Conservation (phyloP, 2,113 vertebrate species). For the Pachycephala philippinensis region DNA sequence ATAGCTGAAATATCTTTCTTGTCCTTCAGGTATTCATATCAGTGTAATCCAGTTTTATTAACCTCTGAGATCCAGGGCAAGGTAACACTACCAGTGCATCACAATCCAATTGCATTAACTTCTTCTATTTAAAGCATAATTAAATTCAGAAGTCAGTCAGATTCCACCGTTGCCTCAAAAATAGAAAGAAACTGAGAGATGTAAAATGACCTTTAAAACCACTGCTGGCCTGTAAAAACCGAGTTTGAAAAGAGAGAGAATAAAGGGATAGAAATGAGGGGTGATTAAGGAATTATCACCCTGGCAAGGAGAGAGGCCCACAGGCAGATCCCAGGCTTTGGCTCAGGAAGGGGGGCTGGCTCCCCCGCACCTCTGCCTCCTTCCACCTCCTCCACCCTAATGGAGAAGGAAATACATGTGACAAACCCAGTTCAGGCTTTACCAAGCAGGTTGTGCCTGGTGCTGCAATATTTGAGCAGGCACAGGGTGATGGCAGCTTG, state of each 20-base stretch:
- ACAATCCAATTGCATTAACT: neutral
- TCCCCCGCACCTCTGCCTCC: neutral
- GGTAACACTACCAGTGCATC: neutral
- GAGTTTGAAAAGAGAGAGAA: neutral
- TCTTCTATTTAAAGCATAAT: neutral
- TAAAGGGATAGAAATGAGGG: neutral
- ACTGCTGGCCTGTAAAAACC: constrained; percentile 35
- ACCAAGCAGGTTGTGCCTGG: neutral
- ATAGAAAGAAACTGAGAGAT: constrained; percentile 60
- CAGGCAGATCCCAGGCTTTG: neutral
- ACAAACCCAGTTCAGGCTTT: neutral
- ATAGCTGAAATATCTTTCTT: neutral
- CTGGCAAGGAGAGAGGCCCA: neutral
- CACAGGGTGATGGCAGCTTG: neutral
- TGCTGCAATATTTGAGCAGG: neutral
- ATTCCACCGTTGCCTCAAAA: constrained; percentile 1
- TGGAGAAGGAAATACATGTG: neutral
- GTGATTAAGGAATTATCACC: neutral
- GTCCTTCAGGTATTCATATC: neutral
- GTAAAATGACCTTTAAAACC: constrained; percentile 57
- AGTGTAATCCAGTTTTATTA: neutral
- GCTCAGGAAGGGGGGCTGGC: neutral
- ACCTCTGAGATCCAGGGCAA: neutral
- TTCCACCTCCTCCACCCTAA: rapidly evolving
- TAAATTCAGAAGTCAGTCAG: neutral